Percentiles rank a stretch among this genome's conserved stretches.
These are phyloP conservation scores for Gymnarchus niloticus DNA, from an alignment of 2,113 vertebrate species.

Conservation along the genomic window DNA sequence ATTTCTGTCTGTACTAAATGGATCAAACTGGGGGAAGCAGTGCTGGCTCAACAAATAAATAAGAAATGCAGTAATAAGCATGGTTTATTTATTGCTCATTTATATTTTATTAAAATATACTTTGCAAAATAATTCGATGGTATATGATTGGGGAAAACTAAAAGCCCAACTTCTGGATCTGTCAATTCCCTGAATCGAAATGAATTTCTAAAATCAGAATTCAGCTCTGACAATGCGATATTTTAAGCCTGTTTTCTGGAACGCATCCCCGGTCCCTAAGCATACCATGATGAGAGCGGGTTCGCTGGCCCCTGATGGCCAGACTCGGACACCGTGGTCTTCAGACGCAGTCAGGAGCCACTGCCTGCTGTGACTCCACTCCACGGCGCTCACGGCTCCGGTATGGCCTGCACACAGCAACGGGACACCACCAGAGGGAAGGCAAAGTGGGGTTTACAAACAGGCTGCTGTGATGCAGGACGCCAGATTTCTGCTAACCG, in stretches of 20 bases:
- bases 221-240: neutral
- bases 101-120: neutral
- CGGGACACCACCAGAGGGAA: neutral
- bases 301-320: constrained; percentile 59
- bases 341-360: constrained; percentile 73
- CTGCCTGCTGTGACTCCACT: constrained; percentile 73
- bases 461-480: neutral
- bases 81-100: neutral
- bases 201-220: too few relatives aligned
- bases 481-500: neutral
- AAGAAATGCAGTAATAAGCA: neutral
- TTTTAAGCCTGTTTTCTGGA: neutral
- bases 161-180: too few relatives aligned
- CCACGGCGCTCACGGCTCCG: constrained; percentile 67
- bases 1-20: neutral
- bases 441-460: neutral
- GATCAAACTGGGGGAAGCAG: too few relatives aligned
- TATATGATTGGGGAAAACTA: too few relatives aligned
- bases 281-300: constrained; percentile 70
- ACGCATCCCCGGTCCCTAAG: neutral
- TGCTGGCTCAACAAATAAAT: neutral
- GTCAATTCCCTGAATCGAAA: too few relatives aligned
- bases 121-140: neutral
- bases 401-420: constrained; percentile 67
- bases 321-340: constrained; percentile 70